Evolutionary conservation across 2,888 invertebrate species (phyloP).

Genomic region (Eristalis pertinax): DNA sequence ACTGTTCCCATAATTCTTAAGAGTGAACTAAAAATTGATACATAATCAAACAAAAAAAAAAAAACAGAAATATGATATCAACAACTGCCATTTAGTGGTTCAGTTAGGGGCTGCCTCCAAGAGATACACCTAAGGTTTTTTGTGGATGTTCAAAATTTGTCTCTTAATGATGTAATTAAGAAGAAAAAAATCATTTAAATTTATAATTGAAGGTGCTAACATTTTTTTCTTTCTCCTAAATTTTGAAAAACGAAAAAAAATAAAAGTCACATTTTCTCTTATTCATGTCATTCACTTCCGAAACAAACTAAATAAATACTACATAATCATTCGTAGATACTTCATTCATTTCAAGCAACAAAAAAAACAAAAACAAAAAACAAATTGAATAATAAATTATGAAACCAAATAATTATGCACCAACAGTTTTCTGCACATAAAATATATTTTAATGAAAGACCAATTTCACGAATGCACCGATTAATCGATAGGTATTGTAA

Average conservation of each 20-base stretch:
- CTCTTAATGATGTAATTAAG: constrained; percentile 30
- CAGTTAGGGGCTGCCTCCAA: background rate
- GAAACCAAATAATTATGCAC: constrained; percentile 48
- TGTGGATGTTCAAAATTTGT: constrained; percentile 24
- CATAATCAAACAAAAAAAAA: background rate
- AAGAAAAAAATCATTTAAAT: constrained; percentile 19
- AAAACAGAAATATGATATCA: background rate
- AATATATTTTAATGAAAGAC: constrained; percentile 69
- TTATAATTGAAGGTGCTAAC: constrained; percentile 52
- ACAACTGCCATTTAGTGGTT: constrained; percentile 36
- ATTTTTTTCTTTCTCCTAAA: constrained; percentile 26
- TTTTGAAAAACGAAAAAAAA: constrained; percentile 24
- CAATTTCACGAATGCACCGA: constrained; percentile 71
- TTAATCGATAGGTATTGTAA: constrained; percentile 12
- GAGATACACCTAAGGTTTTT: constrained; percentile 5
- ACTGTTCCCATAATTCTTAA: constrained; percentile 44
- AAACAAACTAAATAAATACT: background rate
- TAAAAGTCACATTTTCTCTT: constrained; percentile 15
- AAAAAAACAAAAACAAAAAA: constrained; percentile 3
- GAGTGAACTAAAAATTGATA: constrained; percentile 11
- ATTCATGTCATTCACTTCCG: constrained; percentile 33
- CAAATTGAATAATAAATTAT: constrained; percentile 10
- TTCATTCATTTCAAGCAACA: constrained; percentile 25
- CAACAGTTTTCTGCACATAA: constrained; percentile 53
- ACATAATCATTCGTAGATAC: constrained; percentile 37